Percentiles rank a stretch among this genome's conserved stretches.
These are phyloP conservation scores for Drosophila maculinotata DNA, from an alignment of 2,888 invertebrate genomes.

Conservation along the genomic window DNA sequence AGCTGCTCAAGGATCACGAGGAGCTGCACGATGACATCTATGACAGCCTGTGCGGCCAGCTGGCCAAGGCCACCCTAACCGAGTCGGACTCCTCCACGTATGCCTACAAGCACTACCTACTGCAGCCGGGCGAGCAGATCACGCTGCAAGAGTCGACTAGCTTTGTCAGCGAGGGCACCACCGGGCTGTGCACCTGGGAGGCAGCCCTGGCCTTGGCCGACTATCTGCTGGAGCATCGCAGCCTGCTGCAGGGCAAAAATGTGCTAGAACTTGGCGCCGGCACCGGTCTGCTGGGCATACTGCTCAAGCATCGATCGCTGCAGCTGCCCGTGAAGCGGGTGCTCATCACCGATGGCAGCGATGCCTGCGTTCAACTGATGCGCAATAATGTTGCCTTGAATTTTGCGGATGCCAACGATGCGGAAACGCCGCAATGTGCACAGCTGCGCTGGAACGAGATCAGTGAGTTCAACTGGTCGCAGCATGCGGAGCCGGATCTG, in stretches of 20 bases:
- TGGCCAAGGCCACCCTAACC: conserved; percentile 26
- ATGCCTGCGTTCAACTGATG: conserved; percentile 88
- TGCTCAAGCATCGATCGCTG: conserved; percentile 87
- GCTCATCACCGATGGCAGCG: conserved; percentile 90
- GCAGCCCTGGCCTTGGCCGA: conserved; percentile 90
- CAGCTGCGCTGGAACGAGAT: conserved; percentile 86
- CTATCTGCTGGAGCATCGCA: conserved; percentile 88
- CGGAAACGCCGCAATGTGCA: conserved; percentile 32
- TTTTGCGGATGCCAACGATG: conserved; percentile 74
- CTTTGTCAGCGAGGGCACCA: conserved; percentile 91
- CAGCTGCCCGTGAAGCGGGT: conserved; percentile 85
- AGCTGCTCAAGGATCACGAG: conserved; percentile 86
- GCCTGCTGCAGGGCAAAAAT: conserved; percentile 86
- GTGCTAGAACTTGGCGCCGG: conserved; percentile 92
- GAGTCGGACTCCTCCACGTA: conserved; percentile 60
- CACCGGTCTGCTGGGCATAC: conserved; percentile 90
- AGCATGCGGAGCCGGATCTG: conserved; percentile 84
- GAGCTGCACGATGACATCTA: conserved; percentile 90
- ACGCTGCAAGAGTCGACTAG: conserved; percentile 89
- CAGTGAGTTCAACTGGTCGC: conserved; percentile 71
- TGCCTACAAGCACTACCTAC: conserved; percentile 88
- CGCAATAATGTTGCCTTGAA: conserved; percentile 88
- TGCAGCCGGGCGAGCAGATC: conserved; percentile 83
- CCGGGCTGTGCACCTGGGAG: conserved; percentile 93
- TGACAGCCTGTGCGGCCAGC: conserved; percentile 84